Base-by-base conservation (phyloP, 2,797 vertebrate genomes). In the Chelidonichthys spinosus region DNA sequence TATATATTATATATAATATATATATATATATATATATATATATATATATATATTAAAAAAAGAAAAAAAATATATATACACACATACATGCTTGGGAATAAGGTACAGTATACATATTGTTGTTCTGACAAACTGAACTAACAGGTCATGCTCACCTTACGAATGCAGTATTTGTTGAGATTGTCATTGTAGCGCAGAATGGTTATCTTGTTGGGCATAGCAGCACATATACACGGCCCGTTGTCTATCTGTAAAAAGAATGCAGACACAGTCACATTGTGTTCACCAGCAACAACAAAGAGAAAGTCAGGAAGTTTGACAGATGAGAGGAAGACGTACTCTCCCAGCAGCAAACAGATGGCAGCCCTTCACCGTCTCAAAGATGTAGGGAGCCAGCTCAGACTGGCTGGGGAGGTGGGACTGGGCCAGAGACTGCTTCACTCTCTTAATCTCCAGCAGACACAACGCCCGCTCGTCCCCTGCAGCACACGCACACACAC, bases 341-440 rank as follows among this genome's bases (percentile, higher is more conserved):
- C 96, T 97, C 84, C 98, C 98, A 10, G 97, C 96, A 68, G 97
- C 95, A 76, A 99, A 99, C 82, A 99, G 94, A 78, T 99, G 98
- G 86, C 98, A 99, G 78, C 98, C 98, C 93, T 99, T 99, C 85
- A 99, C 96, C 0, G 97, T 97, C 92, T 99, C 98, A 52, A 99
- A 99, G 85, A 98, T 85, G 72, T 94, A 97, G 40, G 98, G 96
- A 4, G 95, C 93, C 81, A 99, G 87, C 69, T 99, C 98, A 0
- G 97, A 96, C 91, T 98, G 97, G 69, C 95, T 96, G 6, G 98
- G 97, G 76, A 99, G 95, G 89, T 99, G 98, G 33, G 97, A 96
- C 92, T 99, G 98, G 3, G 97, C 96, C 72, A 99, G 88, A 50
- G 97, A 97, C 90, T 98, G 98, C 83, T 99, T 99, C 64, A 99